Evolutionary conservation across 1,140 invertebrate species (phyloP).

Genomic region (Pseudomyrmex concolor): DNA sequence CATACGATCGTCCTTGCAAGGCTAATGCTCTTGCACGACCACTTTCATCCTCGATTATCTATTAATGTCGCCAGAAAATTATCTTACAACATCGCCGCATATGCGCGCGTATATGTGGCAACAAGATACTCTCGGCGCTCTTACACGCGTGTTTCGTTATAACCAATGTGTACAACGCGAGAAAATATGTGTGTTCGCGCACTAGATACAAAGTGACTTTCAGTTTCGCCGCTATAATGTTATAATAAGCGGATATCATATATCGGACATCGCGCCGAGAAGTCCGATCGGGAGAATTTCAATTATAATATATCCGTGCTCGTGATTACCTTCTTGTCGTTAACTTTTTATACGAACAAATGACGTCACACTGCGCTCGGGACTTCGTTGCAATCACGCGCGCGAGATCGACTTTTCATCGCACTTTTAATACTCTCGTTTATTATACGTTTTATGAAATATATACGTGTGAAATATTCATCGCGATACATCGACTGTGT

Average conservation of each 20-base stretch:
- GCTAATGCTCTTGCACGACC: conserved; percentile 42
- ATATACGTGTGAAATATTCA: neutral
- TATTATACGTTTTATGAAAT: neutral
- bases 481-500: neutral
- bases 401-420: neutral
- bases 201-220: conserved; percentile 28
- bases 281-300: conserved; percentile 4
- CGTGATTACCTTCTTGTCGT: conserved; percentile 6
- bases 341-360: conserved; percentile 11
- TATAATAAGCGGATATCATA: conserved; percentile 19
- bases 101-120: conserved; percentile 15
- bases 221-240: conserved; percentile 10
- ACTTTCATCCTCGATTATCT: conserved; percentile 45
- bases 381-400: neutral
- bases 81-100: conserved; percentile 30
- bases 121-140: neutral
- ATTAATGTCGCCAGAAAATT: conserved; percentile 55
- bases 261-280: neutral
- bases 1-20: conserved; percentile 40
- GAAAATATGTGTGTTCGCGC: conserved; percentile 4
- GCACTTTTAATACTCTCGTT: neutral
- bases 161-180: neutral
- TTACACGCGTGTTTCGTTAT: conserved; percentile 10
- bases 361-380: neutral
- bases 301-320: conserved; percentile 24